These are phyloP conservation scores for Ptyas mucosa DNA, from an alignment of 2,113 vertebrate genomes.

Conservation along the genomic window DNA sequence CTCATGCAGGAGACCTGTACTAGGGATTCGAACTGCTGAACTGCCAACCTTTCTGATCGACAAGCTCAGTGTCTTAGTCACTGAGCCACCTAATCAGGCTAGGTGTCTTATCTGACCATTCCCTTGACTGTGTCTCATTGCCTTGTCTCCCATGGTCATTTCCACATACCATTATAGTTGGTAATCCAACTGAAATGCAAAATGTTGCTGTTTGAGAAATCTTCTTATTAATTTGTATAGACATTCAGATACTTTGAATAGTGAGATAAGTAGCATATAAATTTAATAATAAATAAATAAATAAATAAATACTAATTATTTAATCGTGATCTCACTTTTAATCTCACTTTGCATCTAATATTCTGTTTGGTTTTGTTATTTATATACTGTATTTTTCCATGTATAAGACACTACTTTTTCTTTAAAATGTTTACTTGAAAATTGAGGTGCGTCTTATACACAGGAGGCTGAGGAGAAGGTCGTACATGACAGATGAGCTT, in stretches of 20 bases:
- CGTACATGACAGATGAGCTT: too few species aligned
- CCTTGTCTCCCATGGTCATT: not conserved
- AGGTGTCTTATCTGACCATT: not conserved
- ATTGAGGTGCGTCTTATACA: too few species aligned
- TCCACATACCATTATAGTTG: not conserved
- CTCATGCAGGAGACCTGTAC: too few species aligned
- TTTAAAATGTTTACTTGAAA: too few species aligned
- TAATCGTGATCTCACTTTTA: not conserved
- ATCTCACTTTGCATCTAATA: not conserved
- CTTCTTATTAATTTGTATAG: constrained; percentile 21
- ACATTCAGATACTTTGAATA: not conserved
- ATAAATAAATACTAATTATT: not conserved
- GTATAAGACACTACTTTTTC: too few species aligned
- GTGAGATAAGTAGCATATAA: too few species aligned
- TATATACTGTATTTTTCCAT: not conserved
- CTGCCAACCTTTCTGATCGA: too few species aligned
- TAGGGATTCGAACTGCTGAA: too few species aligned
- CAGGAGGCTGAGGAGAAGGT: too few species aligned
- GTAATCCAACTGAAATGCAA: not conserved
- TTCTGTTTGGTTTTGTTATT: not conserved
- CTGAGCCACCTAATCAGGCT: too few species aligned
- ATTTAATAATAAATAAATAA: too few species aligned
- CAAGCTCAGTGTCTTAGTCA: too few species aligned
- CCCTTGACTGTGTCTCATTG: not conserved
- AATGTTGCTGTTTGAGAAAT: not conserved